Conservation (phyloP, 2,797 vertebrate genomes). For the Leucoraja ocellata region DNA sequence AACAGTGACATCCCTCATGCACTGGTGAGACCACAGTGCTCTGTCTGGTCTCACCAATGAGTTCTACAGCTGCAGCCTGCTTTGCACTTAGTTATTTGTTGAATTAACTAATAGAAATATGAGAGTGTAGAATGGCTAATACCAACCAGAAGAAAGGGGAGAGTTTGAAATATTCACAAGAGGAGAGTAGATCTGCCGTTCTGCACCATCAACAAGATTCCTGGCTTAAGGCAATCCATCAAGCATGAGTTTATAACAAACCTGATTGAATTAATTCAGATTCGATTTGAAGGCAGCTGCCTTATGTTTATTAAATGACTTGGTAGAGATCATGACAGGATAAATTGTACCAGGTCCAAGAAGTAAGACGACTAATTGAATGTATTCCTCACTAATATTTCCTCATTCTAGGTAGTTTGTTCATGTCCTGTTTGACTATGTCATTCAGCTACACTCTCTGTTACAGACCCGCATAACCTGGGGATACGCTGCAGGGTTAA, state of each 20-base stretch:
- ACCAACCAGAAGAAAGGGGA: background rate
- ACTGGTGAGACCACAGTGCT: no score
- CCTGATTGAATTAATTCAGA: background rate
- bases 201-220: background rate
- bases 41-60: no score
- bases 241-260: background rate
- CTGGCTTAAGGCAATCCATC: background rate
- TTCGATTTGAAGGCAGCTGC: background rate
- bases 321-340: background rate
- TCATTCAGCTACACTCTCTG: background rate
- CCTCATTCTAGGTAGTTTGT: background rate
- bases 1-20: no score
- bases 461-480: slow-evolving; percentile 77
- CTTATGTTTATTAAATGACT: background rate
- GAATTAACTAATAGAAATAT: background rate
- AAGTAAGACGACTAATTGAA: background rate
- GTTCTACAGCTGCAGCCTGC: background rate
- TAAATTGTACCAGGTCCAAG: background rate
- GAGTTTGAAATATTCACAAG: background rate
- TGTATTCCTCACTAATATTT: background rate
- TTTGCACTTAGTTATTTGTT: background rate
- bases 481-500: slow-evolving; percentile 78
- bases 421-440: background rate
- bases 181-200: background rate
- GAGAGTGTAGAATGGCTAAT: background rate